phyloP scores from a whole-genome alignment of 2,113 vertebrate genomes.

The Prunella himalayana region DNA sequence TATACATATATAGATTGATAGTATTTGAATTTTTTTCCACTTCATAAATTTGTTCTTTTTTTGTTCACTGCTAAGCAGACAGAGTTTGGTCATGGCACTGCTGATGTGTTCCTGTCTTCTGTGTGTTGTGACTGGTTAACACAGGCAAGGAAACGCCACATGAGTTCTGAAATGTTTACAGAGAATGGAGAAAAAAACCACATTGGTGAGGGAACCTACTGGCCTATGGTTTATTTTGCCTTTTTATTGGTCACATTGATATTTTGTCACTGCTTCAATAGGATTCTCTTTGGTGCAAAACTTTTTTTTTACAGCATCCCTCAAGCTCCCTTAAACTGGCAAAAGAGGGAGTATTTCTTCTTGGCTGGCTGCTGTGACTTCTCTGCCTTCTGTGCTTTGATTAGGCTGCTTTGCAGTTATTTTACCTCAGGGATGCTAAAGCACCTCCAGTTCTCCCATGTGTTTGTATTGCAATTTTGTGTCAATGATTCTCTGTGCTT shows the following conservation, averaged over 20 bases:
- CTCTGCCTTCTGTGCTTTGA: not conserved
- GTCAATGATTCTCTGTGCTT: not conserved
- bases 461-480: not conserved
- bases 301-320: not conserved
- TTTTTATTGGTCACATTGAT: not conserved
- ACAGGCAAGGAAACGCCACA: fast-evolving
- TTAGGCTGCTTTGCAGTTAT: not conserved
- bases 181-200: not conserved
- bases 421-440: not conserved
- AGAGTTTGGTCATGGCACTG: not conserved
- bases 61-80: not conserved
- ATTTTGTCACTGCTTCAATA: not conserved
- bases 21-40: not conserved
- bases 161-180: not conserved
- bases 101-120: not conserved
- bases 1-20: not conserved
- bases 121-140: not conserved
- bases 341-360: not conserved
- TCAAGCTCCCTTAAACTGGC: not conserved
- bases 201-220: not conserved
- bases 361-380: not conserved
- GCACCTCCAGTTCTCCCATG: not conserved
- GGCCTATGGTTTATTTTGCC: not conserved
- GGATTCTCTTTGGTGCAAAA: not conserved
- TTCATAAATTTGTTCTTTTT: not conserved